Conservation (phyloP, 2,888 invertebrate genomes). For the Lepidocyrtoides sp. region DNA sequence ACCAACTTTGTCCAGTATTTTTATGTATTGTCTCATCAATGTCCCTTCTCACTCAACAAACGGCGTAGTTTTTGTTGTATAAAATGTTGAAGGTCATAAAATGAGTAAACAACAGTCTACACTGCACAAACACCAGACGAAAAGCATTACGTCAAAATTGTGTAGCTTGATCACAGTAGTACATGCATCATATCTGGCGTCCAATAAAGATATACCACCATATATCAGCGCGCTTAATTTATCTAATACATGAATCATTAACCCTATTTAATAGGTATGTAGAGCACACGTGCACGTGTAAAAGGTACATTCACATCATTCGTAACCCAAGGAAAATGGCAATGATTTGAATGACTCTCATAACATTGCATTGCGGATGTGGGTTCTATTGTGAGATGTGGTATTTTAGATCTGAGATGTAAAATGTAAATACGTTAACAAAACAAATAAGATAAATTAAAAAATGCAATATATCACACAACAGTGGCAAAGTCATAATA, state of each 20-base stretch:
- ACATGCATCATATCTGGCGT: too few relatives aligned
- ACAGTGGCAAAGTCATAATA: too few relatives aligned
- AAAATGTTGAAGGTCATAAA: background rate
- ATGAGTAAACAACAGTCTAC: background rate
- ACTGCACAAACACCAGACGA: background rate
- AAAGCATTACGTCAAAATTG: background rate
- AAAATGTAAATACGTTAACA: background rate
- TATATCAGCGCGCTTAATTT: background rate
- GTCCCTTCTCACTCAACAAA: background rate
- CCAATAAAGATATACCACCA: too few relatives aligned
- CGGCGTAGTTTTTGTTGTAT: background rate
- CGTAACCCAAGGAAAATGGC: background rate
- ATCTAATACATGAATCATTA: background rate
- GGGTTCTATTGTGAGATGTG: background rate
- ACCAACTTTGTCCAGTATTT: background rate
- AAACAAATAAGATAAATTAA: too few relatives aligned
- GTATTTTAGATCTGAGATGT: background rate
- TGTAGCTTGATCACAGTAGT: too few relatives aligned
- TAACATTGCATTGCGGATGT: background rate
- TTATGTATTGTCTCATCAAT: background rate
- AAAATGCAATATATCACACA: too few relatives aligned
- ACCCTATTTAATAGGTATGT: background rate
- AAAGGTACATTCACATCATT: background rate
- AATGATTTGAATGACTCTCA: background rate
- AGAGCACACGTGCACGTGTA: conserved; percentile 17